A percentile compares a stretch with the other conserved stretches of the same genome.
phyloP scores from a whole-genome alignment of 2,797 vertebrate species.

The Loris lydekkerianus region DNA sequence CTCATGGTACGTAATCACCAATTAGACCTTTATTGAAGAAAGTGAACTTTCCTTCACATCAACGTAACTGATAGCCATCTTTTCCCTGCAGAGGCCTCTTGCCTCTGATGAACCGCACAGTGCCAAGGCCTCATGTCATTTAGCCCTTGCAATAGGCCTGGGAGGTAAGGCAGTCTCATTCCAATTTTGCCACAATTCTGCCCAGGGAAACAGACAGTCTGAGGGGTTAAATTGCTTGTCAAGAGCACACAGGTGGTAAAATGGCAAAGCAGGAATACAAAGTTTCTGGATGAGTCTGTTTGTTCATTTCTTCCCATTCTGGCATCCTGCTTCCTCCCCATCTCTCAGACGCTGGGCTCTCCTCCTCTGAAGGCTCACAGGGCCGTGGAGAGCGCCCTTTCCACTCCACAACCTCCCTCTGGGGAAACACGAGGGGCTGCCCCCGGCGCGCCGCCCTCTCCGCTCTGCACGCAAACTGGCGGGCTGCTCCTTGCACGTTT shows the following conservation, averaged over 20 bases:
- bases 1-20: neutral
- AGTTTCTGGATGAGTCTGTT: neutral
- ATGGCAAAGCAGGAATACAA: neutral
- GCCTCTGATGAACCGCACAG: neutral
- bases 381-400: neutral
- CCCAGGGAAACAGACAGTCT: neutral
- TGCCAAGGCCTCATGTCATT: too few species aligned
- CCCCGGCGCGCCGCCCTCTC: neutral
- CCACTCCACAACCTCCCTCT: neutral
- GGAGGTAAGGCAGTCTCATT: neutral
- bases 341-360: neutral
- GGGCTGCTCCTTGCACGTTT: neutral
- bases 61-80: neutral
- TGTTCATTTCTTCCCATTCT: neutral
- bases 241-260: neutral
- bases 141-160: neutral
- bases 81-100: neutral
- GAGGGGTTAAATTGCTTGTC: neutral
- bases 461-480: rapidly evolving
- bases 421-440: neutral
- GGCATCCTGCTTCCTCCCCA: neutral
- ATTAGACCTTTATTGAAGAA: neutral
- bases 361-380: neutral
- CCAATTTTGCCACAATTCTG: neutral
- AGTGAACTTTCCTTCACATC: neutral